Evolutionary conservation across 2,113 vertebrate genomes (phyloP), one percentile per base, ranked within the genome.

Genomic region (Pionites leucogaster): DNA sequence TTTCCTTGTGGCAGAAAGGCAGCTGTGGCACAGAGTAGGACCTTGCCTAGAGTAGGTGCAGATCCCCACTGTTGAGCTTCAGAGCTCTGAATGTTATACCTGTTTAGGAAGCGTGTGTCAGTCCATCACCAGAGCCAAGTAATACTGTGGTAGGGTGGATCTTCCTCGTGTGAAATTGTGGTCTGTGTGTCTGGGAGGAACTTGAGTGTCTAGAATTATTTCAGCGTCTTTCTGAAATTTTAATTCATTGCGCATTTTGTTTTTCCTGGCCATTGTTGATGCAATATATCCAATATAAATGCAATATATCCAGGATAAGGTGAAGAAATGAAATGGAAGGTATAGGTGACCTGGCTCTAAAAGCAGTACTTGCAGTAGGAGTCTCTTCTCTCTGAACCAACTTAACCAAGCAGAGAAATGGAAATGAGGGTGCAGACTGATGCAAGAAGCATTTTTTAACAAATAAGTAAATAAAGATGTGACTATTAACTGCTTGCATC

Each of bases 91-190:
- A 27, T 47, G 35, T 74, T 70, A 83, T 44, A 8, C 6, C 49
- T 77, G 5, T 0, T 62, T 63, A 9, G 0, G 3, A 67, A 47
- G 41, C 0, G 1, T 39, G 7, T 75, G n/a, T 74, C 46, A 39
- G 55, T 81, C 64, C 44, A 6, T 83, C 31, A n/a, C 28, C 33
- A 64, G 60, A 71, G 47, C 29, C 46, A 53, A 37, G 49, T 24
- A 33, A 9, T 64, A 16, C 19, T 57, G 41, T 14, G 33, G 20
- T 20, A 59, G 65, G 28, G 31, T 75, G 29, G 31, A 67, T 86
- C 39, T 83, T 69, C 50, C 28, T 65, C 3, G 5, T n/a, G 27
- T 85, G 70, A 49, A 74, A 27, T 74, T 27, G 4, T 14, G 22
- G 37, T 82, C 68, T 3, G 52, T 2, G 7, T 60, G 33, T 78